Conservation (phyloP, 2,797 vertebrate genomes). For the Coilia nasus region DNA sequence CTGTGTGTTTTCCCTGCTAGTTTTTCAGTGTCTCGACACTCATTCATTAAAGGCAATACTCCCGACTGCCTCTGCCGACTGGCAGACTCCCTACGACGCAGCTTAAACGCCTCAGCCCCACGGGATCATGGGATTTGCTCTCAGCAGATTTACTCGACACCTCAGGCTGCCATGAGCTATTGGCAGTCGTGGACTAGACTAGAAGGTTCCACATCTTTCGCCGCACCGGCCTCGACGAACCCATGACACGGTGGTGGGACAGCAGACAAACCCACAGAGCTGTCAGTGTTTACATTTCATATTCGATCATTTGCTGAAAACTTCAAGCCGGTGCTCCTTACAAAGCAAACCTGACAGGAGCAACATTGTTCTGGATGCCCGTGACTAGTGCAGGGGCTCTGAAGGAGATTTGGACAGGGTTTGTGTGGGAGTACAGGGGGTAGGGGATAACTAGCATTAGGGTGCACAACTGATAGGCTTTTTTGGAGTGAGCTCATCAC, state of each 20-base stretch:
- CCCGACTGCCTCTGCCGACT: slow-evolving; percentile 23
- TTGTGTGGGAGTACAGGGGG: too few relatives aligned
- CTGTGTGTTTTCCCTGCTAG: background rate
- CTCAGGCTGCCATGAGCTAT: slow-evolving; percentile 19
- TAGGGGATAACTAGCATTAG: too few relatives aligned
- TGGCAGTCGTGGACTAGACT: background rate
- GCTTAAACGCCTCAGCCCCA: background rate
- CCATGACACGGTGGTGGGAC: background rate
- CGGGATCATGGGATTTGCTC: slow-evolving; percentile 32
- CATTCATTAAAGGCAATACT: slow-evolving; percentile 14
- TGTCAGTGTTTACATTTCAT: background rate
- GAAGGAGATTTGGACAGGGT: too few relatives aligned
- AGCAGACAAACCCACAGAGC: background rate
- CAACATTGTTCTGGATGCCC: too few relatives aligned
- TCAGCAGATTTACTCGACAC: slow-evolving; percentile 28
- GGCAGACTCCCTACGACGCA: background rate
- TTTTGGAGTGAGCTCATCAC: too few relatives aligned
- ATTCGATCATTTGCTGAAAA: background rate
- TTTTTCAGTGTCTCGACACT: background rate
- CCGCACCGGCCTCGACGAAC: background rate
- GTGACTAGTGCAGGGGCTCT: too few relatives aligned
- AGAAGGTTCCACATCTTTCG: background rate
- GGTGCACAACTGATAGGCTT: too few relatives aligned
- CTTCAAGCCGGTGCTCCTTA: background rate
- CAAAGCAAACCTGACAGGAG: background rate